Evolutionary conservation across 2,797 vertebrate species (phyloP).

Genomic region (Leptatherina wallacei): DNA sequence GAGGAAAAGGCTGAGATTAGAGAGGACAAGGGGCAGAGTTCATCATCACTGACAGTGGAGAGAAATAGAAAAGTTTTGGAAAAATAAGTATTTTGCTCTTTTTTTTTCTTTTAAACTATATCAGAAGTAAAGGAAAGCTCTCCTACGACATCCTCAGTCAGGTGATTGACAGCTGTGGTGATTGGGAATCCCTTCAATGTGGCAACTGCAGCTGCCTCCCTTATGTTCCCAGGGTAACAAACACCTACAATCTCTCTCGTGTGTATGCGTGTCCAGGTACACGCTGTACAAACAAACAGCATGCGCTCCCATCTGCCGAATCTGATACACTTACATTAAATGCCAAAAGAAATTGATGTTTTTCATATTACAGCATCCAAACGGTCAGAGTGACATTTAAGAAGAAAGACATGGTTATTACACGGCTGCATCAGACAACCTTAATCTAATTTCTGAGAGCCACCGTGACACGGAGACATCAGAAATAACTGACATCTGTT

Average conservation of each 20-base stretch:
- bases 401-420: conserved; percentile 25
- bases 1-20: conserved; percentile 23
- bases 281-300: not conserved
- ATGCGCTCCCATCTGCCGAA: conserved; percentile 26
- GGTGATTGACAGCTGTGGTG: conserved; percentile 34
- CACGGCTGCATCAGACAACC: conserved; percentile 36
- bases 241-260: not conserved
- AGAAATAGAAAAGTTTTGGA: not conserved
- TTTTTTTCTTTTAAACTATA: conserved; percentile 10
- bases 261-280: not conserved
- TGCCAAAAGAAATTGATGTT: conserved; percentile 1
- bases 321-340: conserved; percentile 15
- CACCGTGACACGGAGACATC: conserved; percentile 26
- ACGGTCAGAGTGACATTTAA: conserved; percentile 43
- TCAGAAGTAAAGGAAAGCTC: conserved; percentile 8
- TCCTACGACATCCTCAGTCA: not conserved
- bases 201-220: conserved; percentile 34
- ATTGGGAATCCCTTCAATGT: conserved; percentile 35
- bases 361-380: conserved; percentile 10
- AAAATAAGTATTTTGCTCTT: not conserved
- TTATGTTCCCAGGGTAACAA: conserved; percentile 15
- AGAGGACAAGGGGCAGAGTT: conserved; percentile 26
- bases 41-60: not conserved
- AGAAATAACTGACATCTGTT: conserved; percentile 65
- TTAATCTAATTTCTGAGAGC: conserved; percentile 46